Conservation (phyloP, 1,140 invertebrate species). For the Drosophila asahinai region DNA sequence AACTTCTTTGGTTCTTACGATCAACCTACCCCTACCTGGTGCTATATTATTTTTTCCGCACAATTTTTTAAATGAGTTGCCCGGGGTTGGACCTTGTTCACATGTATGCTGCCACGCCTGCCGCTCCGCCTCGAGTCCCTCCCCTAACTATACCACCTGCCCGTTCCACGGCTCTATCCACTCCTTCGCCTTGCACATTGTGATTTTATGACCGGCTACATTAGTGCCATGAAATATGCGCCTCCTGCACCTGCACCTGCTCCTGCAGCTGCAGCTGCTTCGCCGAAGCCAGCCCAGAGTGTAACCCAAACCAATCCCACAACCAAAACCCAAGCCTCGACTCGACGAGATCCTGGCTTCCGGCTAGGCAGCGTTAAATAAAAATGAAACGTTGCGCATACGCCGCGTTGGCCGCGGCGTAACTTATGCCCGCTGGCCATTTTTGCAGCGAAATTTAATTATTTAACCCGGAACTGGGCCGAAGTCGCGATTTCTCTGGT, state of each 20-base stretch:
- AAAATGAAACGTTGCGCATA: constrained; percentile 81
- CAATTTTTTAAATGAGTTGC: constrained; percentile 53
- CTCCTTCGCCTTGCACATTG: constrained; percentile 58
- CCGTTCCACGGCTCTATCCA: constrained; percentile 3
- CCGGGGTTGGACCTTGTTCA: constrained; percentile 62
- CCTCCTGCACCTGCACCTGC: constrained; percentile 50
- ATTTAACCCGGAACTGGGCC: constrained; percentile 82
- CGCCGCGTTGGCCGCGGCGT: constrained; percentile 69
- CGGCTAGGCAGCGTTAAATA: constrained; percentile 79
- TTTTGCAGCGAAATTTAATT: constrained; percentile 80
- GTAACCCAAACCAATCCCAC: constrained; percentile 20
- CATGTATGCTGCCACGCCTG: constrained; percentile 75
- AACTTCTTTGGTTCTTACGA: background rate
- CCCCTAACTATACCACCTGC: background rate
- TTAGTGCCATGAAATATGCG: constrained; percentile 82
- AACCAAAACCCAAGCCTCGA: constrained; percentile 21
- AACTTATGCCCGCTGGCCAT: constrained; percentile 81
- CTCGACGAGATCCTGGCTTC: constrained; percentile 72
- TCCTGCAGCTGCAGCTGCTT: background rate
- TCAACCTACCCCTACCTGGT: background rate
- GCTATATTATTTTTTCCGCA: background rate
- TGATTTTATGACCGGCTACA: constrained; percentile 83
- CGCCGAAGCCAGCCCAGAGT: background rate
- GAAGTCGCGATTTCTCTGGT: constrained; percentile 28
- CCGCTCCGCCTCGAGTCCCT: constrained; percentile 10